A percentile compares a stretch with the other conserved stretches of the same genome.
Conservation (phyloP, 2,888 invertebrate genomes). For the Amphimallon solstitiale region DNA sequence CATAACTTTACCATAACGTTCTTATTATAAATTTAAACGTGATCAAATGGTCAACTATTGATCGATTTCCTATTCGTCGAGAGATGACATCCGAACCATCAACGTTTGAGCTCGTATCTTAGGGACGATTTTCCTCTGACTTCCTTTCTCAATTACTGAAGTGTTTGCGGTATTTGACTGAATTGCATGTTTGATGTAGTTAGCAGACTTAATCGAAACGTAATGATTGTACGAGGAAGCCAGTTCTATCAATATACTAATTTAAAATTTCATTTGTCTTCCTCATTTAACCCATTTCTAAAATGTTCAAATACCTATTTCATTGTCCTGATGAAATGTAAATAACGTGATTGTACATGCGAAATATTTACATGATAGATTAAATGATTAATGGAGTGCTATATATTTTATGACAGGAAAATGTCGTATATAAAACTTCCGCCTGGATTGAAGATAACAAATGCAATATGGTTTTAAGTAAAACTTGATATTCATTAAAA, state of each 20-base stretch:
- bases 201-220: slow-evolving; percentile 60
- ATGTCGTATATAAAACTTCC: too few species aligned
- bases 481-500: too few species aligned
- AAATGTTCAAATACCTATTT: slow-evolving; percentile 21
- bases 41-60: slow-evolving; percentile 18
- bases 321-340: background rate
- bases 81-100: slow-evolving; percentile 18
- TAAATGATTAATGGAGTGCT: background rate
- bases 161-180: slow-evolving; percentile 58
- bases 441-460: too few species aligned
- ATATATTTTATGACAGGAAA: too few species aligned
- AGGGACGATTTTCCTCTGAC: slow-evolving; percentile 35
- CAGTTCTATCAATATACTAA: slow-evolving; percentile 47
- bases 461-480: too few species aligned
- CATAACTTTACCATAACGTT: too few species aligned
- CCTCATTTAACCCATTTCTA: slow-evolving; percentile 39
- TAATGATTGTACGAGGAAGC: slow-evolving; percentile 51
- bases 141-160: slow-evolving; percentile 55
- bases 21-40: background rate
- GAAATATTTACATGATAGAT: background rate
- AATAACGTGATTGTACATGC: background rate
- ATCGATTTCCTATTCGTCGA: slow-evolving; percentile 17
- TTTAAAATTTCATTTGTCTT: slow-evolving; percentile 45
- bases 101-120: slow-evolving; percentile 9
- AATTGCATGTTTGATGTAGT: slow-evolving; percentile 60